Percentiles rank a stretch among this genome's conserved stretches.
Evolutionary conservation across 2,888 invertebrate species (phyloP).

Genomic region (Drosophila limbata): DNA sequence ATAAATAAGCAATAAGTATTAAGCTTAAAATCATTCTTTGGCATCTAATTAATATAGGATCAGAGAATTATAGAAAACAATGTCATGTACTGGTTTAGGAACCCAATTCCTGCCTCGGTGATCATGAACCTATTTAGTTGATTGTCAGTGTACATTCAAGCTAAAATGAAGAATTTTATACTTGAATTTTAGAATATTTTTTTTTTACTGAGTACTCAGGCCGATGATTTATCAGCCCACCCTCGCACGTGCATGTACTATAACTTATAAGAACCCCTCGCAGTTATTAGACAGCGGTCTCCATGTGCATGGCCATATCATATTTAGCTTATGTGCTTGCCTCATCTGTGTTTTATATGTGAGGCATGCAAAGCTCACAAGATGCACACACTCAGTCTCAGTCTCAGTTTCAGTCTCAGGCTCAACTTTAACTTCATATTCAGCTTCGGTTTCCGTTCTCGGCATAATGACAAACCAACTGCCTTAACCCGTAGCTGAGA

Average conservation of each 20-base stretch:
- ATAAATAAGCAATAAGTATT: too few relatives aligned
- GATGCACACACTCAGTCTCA: not conserved
- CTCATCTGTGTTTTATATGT: conserved; percentile 69
- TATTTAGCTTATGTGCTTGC: conserved; percentile 55
- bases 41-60: too few relatives aligned
- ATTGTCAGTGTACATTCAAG: too few relatives aligned
- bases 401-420: not conserved
- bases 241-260: not conserved
- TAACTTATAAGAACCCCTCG: conserved; percentile 14
- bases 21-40: too few relatives aligned
- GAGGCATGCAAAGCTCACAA: conserved; percentile 31
- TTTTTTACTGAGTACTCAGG: not conserved
- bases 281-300: conserved; percentile 3
- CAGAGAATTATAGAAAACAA: too few relatives aligned
- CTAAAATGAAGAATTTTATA: too few relatives aligned
- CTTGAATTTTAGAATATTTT: too few relatives aligned
- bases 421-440: not conserved
- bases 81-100: too few relatives aligned
- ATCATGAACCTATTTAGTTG: too few relatives aligned
- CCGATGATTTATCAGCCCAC: not conserved
- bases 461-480: conserved; percentile 64
- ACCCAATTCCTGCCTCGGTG: too few relatives aligned
- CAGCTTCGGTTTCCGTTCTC: conserved; percentile 3
- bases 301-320: conserved; percentile 28
- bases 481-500: conserved; percentile 24